Evolutionary conservation across 2,797 vertebrate species (phyloP).

Genomic region (Sebastolobus altivelis): DNA sequence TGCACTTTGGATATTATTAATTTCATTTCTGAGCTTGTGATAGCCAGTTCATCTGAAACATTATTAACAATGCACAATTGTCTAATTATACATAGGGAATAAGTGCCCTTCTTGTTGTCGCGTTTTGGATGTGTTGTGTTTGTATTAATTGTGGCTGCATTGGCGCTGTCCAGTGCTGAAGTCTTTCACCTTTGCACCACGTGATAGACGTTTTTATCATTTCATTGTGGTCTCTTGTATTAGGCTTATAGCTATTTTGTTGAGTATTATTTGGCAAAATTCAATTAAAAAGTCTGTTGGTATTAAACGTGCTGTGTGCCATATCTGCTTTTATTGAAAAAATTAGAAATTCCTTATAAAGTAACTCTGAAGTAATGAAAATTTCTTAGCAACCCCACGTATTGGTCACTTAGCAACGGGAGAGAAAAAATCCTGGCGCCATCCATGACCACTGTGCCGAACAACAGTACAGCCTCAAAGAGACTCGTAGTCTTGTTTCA

Average conservation of each 20-base stretch:
- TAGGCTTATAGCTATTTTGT: background rate
- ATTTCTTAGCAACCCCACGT: background rate
- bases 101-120: background rate
- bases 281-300: background rate
- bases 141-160: background rate
- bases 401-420: background rate
- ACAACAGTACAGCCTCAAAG: background rate
- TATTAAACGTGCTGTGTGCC: background rate
- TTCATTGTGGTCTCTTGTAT: background rate
- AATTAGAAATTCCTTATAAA: background rate
- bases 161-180: conserved; percentile 1
- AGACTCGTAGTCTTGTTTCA: background rate
- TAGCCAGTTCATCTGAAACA: background rate
- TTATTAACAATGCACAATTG: background rate
- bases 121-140: background rate
- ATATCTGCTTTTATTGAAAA: background rate
- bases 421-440: background rate
- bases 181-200: background rate
- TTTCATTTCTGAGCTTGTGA: background rate
- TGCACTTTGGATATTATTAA: background rate
- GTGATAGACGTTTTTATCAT: background rate
- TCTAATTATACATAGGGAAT: background rate
- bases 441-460: background rate
- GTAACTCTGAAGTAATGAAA: background rate
- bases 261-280: background rate